Evolutionary conservation across 2,888 invertebrate genomes (phyloP).

Genomic region (Micoletzkya japonica): DNA sequence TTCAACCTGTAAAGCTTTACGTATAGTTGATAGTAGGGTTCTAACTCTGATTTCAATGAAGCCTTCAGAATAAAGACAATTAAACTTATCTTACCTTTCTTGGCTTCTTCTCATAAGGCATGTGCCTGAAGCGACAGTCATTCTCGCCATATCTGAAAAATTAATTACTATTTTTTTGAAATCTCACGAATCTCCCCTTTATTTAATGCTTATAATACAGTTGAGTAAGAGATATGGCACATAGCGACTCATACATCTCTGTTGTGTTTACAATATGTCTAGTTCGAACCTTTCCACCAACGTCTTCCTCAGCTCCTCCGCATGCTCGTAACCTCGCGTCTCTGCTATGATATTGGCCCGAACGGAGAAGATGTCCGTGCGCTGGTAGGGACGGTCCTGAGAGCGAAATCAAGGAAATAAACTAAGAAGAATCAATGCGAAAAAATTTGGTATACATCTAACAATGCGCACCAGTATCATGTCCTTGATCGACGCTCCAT

Average conservation of each 20-base stretch:
- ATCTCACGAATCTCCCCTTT: not conserved
- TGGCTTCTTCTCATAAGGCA: slow-evolving; percentile 3
- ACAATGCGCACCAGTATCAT: slow-evolving; percentile 71
- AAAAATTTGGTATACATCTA: not conserved
- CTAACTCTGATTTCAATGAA: too few relatives aligned
- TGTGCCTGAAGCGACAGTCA: slow-evolving; percentile 13
- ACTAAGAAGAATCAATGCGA: not conserved
- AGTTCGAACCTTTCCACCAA: slow-evolving; percentile 20
- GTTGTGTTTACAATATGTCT: not conserved
- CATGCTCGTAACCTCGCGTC: slow-evolving; percentile 80
- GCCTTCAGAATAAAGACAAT: too few relatives aligned
- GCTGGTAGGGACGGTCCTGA: slow-evolving; percentile 90
- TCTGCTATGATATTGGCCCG: slow-evolving; percentile 78
- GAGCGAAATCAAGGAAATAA: slow-evolving; percentile 65
- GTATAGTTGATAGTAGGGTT: too few relatives aligned
- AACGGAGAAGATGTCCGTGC: slow-evolving; percentile 80
- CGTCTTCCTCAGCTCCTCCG: slow-evolving; percentile 70
- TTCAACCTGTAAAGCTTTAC: too few relatives aligned
- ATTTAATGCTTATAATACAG: not conserved
- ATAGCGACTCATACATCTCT: not conserved
- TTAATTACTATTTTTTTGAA: slow-evolving; percentile 14
- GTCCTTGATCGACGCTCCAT: slow-evolving; percentile 77
- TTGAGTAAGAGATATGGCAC: not conserved
- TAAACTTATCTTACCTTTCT: too few relatives aligned
- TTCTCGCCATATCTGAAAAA: slow-evolving; percentile 18